A percentile compares a stretch with the other conserved stretches of the same genome.
phyloP scores from a whole-genome alignment of 2,797 vertebrate species.

The Podarcis siculus region DNA sequence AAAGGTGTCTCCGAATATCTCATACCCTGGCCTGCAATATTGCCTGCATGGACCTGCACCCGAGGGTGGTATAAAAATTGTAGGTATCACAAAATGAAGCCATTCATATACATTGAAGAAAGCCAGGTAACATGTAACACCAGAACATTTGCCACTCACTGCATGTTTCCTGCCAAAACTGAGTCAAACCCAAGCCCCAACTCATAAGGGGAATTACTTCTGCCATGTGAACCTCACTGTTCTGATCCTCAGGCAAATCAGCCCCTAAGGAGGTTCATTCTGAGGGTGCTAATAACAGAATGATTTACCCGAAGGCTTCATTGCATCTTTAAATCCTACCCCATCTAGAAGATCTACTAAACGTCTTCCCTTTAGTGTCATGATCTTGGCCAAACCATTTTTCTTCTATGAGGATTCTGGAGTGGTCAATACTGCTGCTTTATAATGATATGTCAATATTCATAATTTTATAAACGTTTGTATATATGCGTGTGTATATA shows the following conservation, averaged over 20 bases:
- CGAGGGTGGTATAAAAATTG: not conserved
- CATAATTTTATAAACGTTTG: not conserved
- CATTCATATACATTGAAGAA: not conserved
- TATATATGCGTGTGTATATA: too few species aligned
- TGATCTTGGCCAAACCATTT: not conserved
- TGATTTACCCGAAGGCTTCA: not conserved
- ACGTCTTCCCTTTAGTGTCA: not conserved
- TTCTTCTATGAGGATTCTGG: not conserved
- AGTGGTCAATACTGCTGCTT: not conserved
- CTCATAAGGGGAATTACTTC: not conserved
- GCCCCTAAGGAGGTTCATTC: not conserved
- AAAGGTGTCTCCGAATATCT: not conserved
- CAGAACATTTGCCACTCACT: not conserved
- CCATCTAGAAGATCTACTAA: not conserved
- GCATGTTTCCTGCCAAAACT: not conserved
- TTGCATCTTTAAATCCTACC: not conserved
- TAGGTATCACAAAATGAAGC: not conserved
- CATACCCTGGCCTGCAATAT: not conserved
- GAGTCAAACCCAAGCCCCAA: not conserved
- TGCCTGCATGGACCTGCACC: not conserved
- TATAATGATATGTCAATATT: not conserved
- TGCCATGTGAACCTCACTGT: not conserved
- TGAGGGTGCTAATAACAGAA: not conserved
- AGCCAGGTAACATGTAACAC: not conserved
- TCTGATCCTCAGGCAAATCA: not conserved